Evolutionary conservation across 2,797 vertebrate genomes (phyloP), one percentile per base, ranked within the genome.

Genomic region (Phylloscopus collybita): DNA sequence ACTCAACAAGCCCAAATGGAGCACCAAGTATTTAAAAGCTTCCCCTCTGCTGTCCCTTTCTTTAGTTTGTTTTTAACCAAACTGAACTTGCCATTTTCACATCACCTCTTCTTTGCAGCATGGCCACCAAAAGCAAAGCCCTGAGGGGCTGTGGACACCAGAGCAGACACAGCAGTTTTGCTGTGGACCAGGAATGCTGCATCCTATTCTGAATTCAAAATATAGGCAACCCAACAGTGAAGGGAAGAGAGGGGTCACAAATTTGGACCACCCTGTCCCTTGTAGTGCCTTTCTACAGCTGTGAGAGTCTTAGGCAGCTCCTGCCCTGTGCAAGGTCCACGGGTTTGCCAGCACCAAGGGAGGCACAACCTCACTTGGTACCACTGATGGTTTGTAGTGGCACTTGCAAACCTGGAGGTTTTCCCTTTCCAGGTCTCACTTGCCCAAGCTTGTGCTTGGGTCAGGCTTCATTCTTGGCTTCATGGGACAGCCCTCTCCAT

Each of bases 201-300:
- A 1, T 59, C 38, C 30, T 70, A 0, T 17, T 57, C 69, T 54
- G n/a, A 51, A 12, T 17, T 45, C 45, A 27, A 14, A n/a, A n/a
- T 4, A 1, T 0, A 42, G 29, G 16, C 74, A 71, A 42, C 5
- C 9, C 75, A 67, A 26, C 9, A 34, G 11, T 1, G 2, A 73
- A 30, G 23, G 12, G 23, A 82, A 67, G 10, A 13, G 47, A 57
- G 25, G 11, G 42, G 3, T 3, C 1, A 0, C 6, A 53, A 2
- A 27, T 42, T 71, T 1, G 2, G 25, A 29, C 27, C 1, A 0
- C 45, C 36, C 36, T 76, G 40, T 15, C 16, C 60, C 54, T 65
- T 34, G 5, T 4, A 25, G 8, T 36, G 12, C 16, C 7, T 22
- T 9, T 78, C 11, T 34, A 6, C 10, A 51, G 5, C 4, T 36